Evolutionary conservation across 2,797 vertebrate species (phyloP).

Genomic region (Synaphobranchus kaupii): DNA sequence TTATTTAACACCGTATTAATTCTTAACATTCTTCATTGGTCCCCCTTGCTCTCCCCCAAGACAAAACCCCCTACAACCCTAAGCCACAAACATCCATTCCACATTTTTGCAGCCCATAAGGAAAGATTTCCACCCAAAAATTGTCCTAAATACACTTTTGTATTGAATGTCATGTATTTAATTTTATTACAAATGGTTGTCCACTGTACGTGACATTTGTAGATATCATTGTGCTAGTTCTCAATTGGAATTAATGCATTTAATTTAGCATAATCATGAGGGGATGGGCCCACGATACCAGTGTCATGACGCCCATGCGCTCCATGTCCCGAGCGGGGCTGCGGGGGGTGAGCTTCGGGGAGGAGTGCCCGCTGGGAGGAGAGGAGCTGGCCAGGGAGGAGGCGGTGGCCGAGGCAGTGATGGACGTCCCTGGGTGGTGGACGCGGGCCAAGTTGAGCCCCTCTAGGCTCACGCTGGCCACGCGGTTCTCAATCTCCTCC

Average conservation of each 20-base stretch:
- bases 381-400: constrained; percentile 95
- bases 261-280: constrained; percentile 5
- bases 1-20: background rate
- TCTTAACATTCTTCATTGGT: background rate
- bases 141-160: background rate
- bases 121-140: background rate
- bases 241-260: background rate
- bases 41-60: background rate
- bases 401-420: constrained; percentile 93
- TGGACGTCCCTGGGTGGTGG: constrained; percentile 90
- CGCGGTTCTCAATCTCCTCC: constrained; percentile 97
- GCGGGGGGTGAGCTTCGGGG: constrained; percentile 92
- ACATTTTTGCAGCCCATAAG: background rate
- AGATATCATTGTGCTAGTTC: background rate
- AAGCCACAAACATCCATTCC: background rate
- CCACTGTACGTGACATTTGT: too few relatives aligned
- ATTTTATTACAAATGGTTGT: background rate
- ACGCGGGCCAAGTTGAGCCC: constrained; percentile 93
- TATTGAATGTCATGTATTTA: background rate
- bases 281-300: constrained; percentile 73
- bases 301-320: constrained; percentile 96
- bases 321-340: constrained; percentile 96
- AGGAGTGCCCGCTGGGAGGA: constrained; percentile 95
- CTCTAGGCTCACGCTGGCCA: constrained; percentile 95
- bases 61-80: background rate